Evolutionary conservation across 2,113 vertebrate genomes (phyloP), one percentile per base, ranked within the genome.

Genomic region (Trochalopteron elliotii): DNA sequence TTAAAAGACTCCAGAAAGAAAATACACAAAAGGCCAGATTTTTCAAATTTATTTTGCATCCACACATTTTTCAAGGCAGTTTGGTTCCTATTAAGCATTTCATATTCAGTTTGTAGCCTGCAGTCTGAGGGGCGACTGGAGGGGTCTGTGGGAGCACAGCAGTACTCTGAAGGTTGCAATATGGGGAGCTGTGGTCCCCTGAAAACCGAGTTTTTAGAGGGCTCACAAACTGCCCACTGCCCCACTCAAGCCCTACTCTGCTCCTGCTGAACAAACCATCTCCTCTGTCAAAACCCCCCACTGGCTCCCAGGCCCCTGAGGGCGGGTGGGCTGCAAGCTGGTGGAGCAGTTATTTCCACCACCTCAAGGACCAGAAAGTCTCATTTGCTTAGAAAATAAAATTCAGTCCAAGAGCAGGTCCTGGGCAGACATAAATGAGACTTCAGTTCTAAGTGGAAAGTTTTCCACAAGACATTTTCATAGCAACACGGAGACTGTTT

Each of bases 371-470:
- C 63, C 70, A 90, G 42, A 90, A 76, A 67, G 33, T 37, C 59
- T 83, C 42, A 57, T 90, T 88, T 85, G 45, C 88, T 93, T 55
- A 45, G 40, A 83, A 93, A 96, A 80, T 76, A 91, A 93, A 87
- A 63, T 20, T 92, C 59, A 49, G 85, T 49, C 79, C 85, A 88
- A 95, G 22, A 83, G 42, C 52, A 61, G 44, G 71, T 74, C 68
- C 79, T 67, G 55, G 28, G 50, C 76, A 80, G 86, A 80, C 57
- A 53, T 79, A 83, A 85, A 79, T 49, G 75, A 91, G 59, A 79
- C 75, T 86, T 92, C 59, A 76, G 90, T 90, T 93, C 12, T 16
- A 89, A 86, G 71, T 4, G 21, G 83, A 86, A 93, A 85, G 70
- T 83, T 95, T 94, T 93, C 92, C 81, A 75, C 53, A 23, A 93